Base-by-base conservation (phyloP, 2,888 invertebrate species). In the Smittia aterrima region DNA sequence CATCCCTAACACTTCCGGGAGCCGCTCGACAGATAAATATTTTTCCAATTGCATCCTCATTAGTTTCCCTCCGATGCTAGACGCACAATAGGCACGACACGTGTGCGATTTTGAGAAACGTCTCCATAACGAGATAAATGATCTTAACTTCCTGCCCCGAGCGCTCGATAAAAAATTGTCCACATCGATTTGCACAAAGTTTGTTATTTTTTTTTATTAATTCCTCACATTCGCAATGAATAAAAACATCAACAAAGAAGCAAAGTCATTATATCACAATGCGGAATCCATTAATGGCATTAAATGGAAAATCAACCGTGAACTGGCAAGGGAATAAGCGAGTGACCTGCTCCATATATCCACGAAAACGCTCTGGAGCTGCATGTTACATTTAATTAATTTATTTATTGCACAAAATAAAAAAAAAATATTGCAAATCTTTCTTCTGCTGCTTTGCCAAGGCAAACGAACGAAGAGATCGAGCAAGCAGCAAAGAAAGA, bases 381-480 rank as follows among this genome's bases (percentile, higher is more conserved):
- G 66, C 62, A 62, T 72, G 62, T 62, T 22, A 62, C 62, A 72
- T 72, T 72, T 72, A 72, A 72, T 72, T 72, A 72, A 72, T 72
- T 72, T 72, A 72, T 72, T 72, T 72, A 72, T 72, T 72, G 72
- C 72, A 72, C 72, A 72, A 62, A 72, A 70, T 53, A 70, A 24
- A 71, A 41, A 68, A 41, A 18, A 40, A 66, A 27, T 58, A 58
- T 58, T 58, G 58, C 58, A 58, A 18, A 18, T 58, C 47, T 27
- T 20, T 24, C 27, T 64, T 27, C 25, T 24, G 58, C 24, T 64
- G 11, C 27, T 13, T 13, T 27, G 1, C 16, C 47, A 47, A 47
- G 47, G 11, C 3, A 6, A 6, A 47, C 47, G 47, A 47, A 47
- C 2, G 11, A 47, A 47, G 11, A 47, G 47, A n/a, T n/a, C n/a